Percentiles rank a stretch among this genome's conserved stretches.
Conservation (phyloP, 35 echinoderm and acorn worm genomes). For the Eucidaris tribuloides region DNA sequence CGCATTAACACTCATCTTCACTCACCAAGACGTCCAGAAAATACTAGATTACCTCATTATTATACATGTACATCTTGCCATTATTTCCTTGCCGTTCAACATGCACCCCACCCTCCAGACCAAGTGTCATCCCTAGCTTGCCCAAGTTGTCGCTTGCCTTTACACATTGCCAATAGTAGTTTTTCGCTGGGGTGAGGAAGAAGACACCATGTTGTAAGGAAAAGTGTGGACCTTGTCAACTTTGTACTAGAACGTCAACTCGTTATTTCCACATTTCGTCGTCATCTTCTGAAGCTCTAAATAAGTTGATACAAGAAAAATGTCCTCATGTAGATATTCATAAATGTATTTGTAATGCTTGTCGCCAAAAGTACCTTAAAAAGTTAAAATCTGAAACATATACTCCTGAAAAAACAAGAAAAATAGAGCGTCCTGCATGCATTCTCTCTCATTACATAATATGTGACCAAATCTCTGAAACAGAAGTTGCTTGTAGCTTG, state of each 20-base stretch:
- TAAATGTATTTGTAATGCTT: slow-evolving; percentile 18
- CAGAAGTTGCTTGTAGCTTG: neutral
- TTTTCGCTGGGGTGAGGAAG: slow-evolving; percentile 7
- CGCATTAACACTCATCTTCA: no score
- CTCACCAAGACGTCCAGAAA: neutral
- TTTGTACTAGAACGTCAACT: neutral
- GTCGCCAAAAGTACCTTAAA: slow-evolving; percentile 1
- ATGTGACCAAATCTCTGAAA: neutral
- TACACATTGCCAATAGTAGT: neutral
- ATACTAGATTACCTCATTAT: no score
- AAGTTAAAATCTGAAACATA: neutral
- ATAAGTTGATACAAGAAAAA: slow-evolving; percentile 7
- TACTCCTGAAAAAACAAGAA: slow-evolving; percentile 20
- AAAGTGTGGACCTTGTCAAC: slow-evolving; percentile 10
- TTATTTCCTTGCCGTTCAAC: neutral
- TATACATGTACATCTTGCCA: neutral
- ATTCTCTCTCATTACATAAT: neutral
- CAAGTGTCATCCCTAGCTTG: neutral
- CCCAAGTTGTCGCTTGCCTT: neutral
- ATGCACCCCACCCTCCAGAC: neutral
- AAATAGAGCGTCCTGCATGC: neutral
- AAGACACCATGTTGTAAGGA: neutral
- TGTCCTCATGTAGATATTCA: slow-evolving; percentile 11
- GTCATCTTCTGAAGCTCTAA: neutral
- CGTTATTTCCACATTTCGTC: slow-evolving; percentile 6